Base-by-base conservation (phyloP, 2,888 invertebrate genomes). In the Drosophila diplacantha region DNA sequence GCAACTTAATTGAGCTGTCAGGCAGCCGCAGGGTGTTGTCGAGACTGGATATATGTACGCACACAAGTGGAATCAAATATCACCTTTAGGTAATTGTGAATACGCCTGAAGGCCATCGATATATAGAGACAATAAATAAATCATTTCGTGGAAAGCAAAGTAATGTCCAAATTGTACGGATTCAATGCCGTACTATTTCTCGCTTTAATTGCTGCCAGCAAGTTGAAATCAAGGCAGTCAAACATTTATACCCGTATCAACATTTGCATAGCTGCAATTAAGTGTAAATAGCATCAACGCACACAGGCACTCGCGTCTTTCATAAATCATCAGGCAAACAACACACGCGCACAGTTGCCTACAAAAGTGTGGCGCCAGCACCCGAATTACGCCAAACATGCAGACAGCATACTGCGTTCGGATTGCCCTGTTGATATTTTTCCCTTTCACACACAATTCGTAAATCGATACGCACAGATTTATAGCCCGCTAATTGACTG, bases 1-100 rank as follows among this genome's bases (percentile, higher is more conserved):
- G 37, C 29, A 29, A 20, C 63, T 60, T 60, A 60, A 64, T 62
- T 64, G 65, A 64, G 65, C 34, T 64, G 60, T 62, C 60, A 60
- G 41, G 29, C 41, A 35, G 18, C 44, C 44, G 22, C 16, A 24
- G 38, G 22, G 22, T 38, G 38, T 37, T 38, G 60, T 20, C 26
- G n/a, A 37, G 11, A 9, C 8, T 47, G 47, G 47, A 46, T 53
- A 46, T 46, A 47, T 16, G 20, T 8, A 7, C 14, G 11, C 14
- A 37, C 29, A 26, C 20, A 29, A 50, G 29, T 35, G 41, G 24
- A 60, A 49, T 50, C 41, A 62, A 31, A 60, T 50, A 62, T 50
- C 35, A 60, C 50, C 60, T 31, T 37, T 51, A 31, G 41, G 29
- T 35, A 35, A 35, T 47, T 35, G 44, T 24, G 22, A 8, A 8